Percentiles rank a stretch among this genome's conserved stretches.
phyloP scores from a whole-genome alignment of 2,888 invertebrate species.

The Lobophora halterata region DNA sequence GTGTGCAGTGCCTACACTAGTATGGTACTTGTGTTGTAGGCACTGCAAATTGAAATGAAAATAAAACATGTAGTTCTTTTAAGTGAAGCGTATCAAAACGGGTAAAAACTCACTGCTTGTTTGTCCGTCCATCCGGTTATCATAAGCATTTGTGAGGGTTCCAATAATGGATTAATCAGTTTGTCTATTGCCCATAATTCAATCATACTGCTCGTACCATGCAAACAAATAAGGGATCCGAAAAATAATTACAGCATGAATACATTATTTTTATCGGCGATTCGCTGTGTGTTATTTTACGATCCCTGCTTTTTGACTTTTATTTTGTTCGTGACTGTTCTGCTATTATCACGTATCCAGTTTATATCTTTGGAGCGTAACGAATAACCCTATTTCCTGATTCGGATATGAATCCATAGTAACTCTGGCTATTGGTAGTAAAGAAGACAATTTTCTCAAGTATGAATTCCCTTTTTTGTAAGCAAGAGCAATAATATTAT shows the following conservation, averaged over 20 bases:
- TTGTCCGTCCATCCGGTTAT: too few species aligned
- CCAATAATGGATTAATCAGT: too few species aligned
- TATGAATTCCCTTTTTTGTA: constrained; percentile 22
- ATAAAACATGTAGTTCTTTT: too few species aligned
- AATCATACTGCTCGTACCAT: constrained; percentile 10
- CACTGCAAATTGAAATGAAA: too few species aligned
- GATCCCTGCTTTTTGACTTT: constrained; percentile 34
- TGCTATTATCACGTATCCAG: constrained; percentile 31
- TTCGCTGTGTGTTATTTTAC: constrained; percentile 40
- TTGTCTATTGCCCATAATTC: too few species aligned
- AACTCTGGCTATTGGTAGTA: constrained; percentile 22
- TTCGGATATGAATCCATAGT: constrained; percentile 23
- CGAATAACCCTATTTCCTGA: constrained; percentile 26
- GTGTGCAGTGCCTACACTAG: too few species aligned
- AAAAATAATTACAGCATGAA: constrained; percentile 47
- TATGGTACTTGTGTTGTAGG: too few species aligned
- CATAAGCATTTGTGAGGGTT: too few species aligned
- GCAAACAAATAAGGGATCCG: constrained; percentile 1
- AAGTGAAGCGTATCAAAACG: too few species aligned
- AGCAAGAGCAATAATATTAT: constrained; percentile 11
- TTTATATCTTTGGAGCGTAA: constrained; percentile 32
- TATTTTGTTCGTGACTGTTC: constrained; percentile 33
- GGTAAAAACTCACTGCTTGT: too few species aligned
- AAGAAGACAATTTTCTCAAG: constrained; percentile 25
- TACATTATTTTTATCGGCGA: constrained; percentile 39